Percentiles rank a stretch among this genome's conserved stretches.
These are phyloP conservation scores for Nansenia antarctica DNA, from an alignment of 2,113 vertebrate species.

Conservation along the genomic window DNA sequence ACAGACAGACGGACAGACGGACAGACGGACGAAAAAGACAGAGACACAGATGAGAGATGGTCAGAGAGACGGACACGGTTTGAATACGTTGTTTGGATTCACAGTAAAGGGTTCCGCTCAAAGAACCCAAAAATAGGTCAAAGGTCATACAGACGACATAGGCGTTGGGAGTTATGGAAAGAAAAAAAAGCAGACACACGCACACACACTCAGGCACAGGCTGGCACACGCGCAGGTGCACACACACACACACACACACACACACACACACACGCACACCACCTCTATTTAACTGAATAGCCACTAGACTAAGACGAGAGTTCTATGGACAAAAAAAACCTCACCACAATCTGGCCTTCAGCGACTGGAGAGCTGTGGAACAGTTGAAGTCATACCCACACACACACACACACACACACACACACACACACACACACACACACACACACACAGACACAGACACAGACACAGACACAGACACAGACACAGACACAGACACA, in stretches of 20 bases:
- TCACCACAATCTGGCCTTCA: too few relatives aligned
- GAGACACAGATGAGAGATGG: background rate
- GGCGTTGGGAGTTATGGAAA: too few relatives aligned
- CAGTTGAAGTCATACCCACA: too few relatives aligned
- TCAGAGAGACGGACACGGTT: too few relatives aligned
- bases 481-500: background rate
- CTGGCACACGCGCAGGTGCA: background rate
- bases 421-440: background rate
- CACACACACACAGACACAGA: background rate
- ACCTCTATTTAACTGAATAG: background rate
- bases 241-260: constrained; percentile 6
- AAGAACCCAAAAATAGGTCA: too few relatives aligned
- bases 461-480: background rate
- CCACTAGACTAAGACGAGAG: too few relatives aligned
- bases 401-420: background rate
- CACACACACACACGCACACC: background rate
- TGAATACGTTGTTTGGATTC: too few relatives aligned
- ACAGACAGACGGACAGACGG: too few relatives aligned
- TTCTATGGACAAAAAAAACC: too few relatives aligned
- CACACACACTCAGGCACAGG: background rate
- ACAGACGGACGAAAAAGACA: background rate
- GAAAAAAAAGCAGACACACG: background rate
- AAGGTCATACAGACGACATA: too few relatives aligned
- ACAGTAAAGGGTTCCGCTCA: too few relatives aligned
- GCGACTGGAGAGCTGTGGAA: too few relatives aligned